Percentiles rank a stretch among this genome's conserved stretches.
Conservation (phyloP, 2,888 invertebrate genomes). For the Phalera bucephala region DNA sequence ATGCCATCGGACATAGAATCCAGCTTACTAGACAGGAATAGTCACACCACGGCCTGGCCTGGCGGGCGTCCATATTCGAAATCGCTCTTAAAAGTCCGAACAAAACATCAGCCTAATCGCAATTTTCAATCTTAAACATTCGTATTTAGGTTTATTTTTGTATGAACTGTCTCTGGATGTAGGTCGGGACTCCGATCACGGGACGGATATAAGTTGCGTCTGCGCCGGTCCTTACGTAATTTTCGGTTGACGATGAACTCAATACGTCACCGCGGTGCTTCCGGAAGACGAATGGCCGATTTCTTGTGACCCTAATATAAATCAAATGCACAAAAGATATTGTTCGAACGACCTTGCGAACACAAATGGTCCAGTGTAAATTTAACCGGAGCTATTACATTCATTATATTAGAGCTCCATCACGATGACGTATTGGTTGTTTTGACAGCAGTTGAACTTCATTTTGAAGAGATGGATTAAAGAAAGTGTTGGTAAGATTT, state of each 20-base stretch:
- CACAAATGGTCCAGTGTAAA: slow-evolving; percentile 35
- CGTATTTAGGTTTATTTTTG: slow-evolving; percentile 53
- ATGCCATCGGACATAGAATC: slow-evolving; percentile 63
- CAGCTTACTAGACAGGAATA: slow-evolving; percentile 79
- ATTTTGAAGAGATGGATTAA: slow-evolving; percentile 23
- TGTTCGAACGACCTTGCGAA: slow-evolving; percentile 51
- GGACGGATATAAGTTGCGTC: slow-evolving; percentile 74
- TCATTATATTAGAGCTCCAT: slow-evolving; percentile 23
- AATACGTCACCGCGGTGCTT: slow-evolving; percentile 72
- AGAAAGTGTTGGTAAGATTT: slow-evolving; percentile 25
- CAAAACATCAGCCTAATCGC: slow-evolving; percentile 42
- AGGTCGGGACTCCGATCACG: slow-evolving; percentile 38
- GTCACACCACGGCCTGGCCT: slow-evolving; percentile 78
- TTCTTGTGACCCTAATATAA: slow-evolving; percentile 49
- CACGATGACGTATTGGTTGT: slow-evolving; percentile 39
- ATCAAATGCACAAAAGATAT: slow-evolving; percentile 47
- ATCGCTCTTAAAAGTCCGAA: slow-evolving; percentile 51
- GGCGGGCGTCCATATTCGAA: slow-evolving; percentile 70
- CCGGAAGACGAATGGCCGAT: slow-evolving; percentile 68
- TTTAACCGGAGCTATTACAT: slow-evolving; percentile 42
- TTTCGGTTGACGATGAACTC: slow-evolving; percentile 73
- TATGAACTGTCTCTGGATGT: slow-evolving; percentile 38
- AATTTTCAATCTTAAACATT: slow-evolving; percentile 57
- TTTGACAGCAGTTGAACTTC: slow-evolving; percentile 43
- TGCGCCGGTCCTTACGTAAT: slow-evolving; percentile 75